Evolutionary conservation across 2,797 vertebrate species (phyloP).

Genomic region (Zenarchopterus dispar): DNA sequence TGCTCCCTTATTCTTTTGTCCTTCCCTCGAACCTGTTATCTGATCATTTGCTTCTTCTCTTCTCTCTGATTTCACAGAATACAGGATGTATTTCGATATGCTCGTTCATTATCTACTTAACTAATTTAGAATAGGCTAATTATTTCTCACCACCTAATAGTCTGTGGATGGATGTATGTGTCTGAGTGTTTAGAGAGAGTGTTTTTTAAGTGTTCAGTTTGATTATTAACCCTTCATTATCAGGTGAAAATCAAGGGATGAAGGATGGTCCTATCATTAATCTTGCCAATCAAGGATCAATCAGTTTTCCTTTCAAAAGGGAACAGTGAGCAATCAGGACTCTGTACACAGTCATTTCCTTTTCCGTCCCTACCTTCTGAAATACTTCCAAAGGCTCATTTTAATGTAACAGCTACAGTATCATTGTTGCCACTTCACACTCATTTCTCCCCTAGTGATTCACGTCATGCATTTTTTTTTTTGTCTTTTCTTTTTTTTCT

Average conservation of each 20-base stretch:
- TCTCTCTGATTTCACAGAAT: conserved; percentile 50
- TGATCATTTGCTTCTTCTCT: conserved; percentile 40
- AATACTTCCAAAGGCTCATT: conserved; percentile 21
- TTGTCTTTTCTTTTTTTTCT: conserved; percentile 8
- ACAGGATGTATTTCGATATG: conserved; percentile 64
- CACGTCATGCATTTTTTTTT: conserved; percentile 1
- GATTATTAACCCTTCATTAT: conserved; percentile 67
- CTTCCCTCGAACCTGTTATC: conserved; percentile 54
- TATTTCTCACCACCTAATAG: conserved; percentile 72
- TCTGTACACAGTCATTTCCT: conserved; percentile 17
- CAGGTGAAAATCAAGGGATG: conserved; percentile 48
- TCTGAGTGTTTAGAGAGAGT: conserved; percentile 10
- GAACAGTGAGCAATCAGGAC: conserved; percentile 27
- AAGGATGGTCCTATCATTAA: conserved; percentile 43
- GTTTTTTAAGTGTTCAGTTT: conserved; percentile 43
- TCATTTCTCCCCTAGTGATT: conserved; percentile 23
- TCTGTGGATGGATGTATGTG: conserved; percentile 57
- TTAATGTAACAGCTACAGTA: conserved; percentile 16
- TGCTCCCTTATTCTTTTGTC: conserved; percentile 47
- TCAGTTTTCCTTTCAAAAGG: conserved; percentile 43
- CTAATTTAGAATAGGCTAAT: conserved; percentile 68
- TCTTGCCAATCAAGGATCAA: conserved; percentile 55
- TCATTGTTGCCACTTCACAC: conserved; percentile 28
- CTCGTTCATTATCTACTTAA: conserved; percentile 76
- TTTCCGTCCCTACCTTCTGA: conserved; percentile 6